Base-by-base conservation (phyloP, 2,888 invertebrate genomes). In the Marasmarcha lunaedactyla region DNA sequence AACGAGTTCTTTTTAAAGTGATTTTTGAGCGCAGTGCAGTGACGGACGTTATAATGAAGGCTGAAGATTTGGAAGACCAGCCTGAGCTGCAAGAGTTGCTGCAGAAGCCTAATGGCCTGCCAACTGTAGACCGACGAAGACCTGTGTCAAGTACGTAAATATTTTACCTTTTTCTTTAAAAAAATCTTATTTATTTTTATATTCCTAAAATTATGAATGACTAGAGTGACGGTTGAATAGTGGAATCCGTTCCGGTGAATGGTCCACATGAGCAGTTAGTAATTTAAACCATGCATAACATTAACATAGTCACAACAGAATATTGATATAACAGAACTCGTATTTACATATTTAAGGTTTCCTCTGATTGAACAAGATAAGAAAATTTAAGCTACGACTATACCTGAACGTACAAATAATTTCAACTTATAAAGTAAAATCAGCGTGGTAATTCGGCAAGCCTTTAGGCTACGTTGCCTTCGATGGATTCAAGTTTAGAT, bases 51-150 rank as follows among this genome's bases (percentile, higher is more conserved):
- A 59, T 11, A 10, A 30, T 69, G 15, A 69, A 54, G 43, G 60
- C 48, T 42, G 67, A 62, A 13, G 61, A 63, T 14, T 33, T 48
- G 25, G 59, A 53, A 41, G 52, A 59, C 35, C 70, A 63, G 53
- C 66, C 77, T 15, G 81, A 83, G 62, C 59, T 81, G 48, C 69
- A 83, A 55, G 81, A 77, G 49, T 52, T 83, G 44, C 62, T 83
- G 41, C 73, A 73, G 51, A 78, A 74, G 48, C 70, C 73, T 14
- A 55, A 52, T 51, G 59, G 59, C 49, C 53, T 62, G 39, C 57
- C 68, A 34, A 43, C 66, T 15, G 50, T 53, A 10, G 66, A 64
- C 37, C 64, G 50, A 39, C 55, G 52, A 48, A 72, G 66, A 54
- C 61, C 56, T 43, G 61, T 59, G 46, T 69, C 71, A 71, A 68